Evolutionary conservation across 2,113 vertebrate genomes (phyloP), one percentile per base, ranked within the genome.

Genomic region (Cephalopterus ornatus): DNA sequence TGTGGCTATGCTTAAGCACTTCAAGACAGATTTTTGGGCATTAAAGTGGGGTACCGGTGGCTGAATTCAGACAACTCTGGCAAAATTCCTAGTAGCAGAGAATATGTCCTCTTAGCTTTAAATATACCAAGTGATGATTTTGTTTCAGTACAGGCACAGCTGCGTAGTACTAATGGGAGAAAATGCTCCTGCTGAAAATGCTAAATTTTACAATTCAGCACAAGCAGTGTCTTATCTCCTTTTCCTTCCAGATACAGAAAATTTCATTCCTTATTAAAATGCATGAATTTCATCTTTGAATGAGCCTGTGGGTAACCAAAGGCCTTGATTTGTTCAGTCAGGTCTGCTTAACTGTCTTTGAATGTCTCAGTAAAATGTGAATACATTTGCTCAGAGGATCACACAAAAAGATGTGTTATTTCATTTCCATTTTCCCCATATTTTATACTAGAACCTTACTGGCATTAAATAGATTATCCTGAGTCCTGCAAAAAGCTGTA

Each of bases 101-200:
- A 80, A 50, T 52, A 59, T 14, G 3, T 7, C 32, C 22, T 49
- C n/a, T 20, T 37, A 77, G 14, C 9, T 84, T 77, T 33, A 86
- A 27, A 62, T 32, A 70, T 6, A 21, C 6, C 32, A 27, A 24
- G 6, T 52, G 42, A 81, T 0, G 0, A 49, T 46, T 76, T 79
- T 80, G 7, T 83, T 91, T 80, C 44, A 24, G 23, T 46, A 55
- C 19, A 73, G 44, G 21, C 33, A 89, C 26, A 55, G 33, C 13
- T 76, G 55, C 15, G 30, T 83, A 76, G 8, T 63, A 58, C 8
- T 49, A 49, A 46, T 5, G 75, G 12, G 4, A 73, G 18, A 80
- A 76, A 73, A 65, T 18, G 3, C 5, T 86, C 76, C 77, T 56
- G n/a, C 44, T 89, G 10, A 75, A 81, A 82, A 82, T 26, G 53